These are phyloP conservation scores for Polymixis flavicincta DNA, from an alignment of 2,888 invertebrate species.

Conservation along the genomic window DNA sequence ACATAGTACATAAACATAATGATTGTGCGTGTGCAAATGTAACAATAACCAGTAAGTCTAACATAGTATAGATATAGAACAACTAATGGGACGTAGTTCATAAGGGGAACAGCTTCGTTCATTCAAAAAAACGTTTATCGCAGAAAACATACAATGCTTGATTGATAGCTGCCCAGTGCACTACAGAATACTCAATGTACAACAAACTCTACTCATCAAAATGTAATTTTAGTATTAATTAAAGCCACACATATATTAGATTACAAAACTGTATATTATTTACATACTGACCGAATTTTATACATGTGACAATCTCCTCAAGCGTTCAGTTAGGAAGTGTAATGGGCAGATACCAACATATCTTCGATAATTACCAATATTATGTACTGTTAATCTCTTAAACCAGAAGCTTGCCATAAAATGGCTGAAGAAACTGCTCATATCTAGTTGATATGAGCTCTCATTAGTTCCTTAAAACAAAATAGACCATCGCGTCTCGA, in stretches of 20 bases:
- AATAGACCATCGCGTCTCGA: slow-evolving; percentile 10
- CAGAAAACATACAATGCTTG: slow-evolving; percentile 27
- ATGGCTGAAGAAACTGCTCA: slow-evolving; percentile 16
- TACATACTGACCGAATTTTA: slow-evolving; percentile 26
- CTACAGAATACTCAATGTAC: slow-evolving; percentile 1
- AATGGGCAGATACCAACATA: slow-evolving; percentile 45
- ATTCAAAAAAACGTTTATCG: slow-evolving; percentile 14
- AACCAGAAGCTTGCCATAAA: slow-evolving; percentile 22
- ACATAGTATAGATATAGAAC: slow-evolving; percentile 51
- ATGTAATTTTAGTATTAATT: slow-evolving; percentile 16
- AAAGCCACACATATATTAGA: slow-evolving; percentile 43
- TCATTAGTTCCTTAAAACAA: slow-evolving; percentile 29
- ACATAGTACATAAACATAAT: slow-evolving; percentile 60
- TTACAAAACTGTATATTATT: slow-evolving; percentile 20
- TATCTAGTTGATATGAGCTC: neutral
- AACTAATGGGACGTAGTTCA: slow-evolving; percentile 45
- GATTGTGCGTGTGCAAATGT: slow-evolving; percentile 69
- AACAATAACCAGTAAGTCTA: slow-evolving; percentile 61
- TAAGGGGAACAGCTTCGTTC: slow-evolving; percentile 35
- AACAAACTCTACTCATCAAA: slow-evolving; percentile 14
- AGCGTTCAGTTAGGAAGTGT: slow-evolving; percentile 20
- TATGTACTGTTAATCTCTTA: slow-evolving; percentile 52
- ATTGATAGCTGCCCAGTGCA: slow-evolving; percentile 43
- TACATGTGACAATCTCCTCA: slow-evolving; percentile 8
- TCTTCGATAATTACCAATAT: slow-evolving; percentile 46